Evolutionary conservation across 2,888 invertebrate species (phyloP), one percentile per base, ranked within the genome.

Genomic region (Corythucha ciliata): DNA sequence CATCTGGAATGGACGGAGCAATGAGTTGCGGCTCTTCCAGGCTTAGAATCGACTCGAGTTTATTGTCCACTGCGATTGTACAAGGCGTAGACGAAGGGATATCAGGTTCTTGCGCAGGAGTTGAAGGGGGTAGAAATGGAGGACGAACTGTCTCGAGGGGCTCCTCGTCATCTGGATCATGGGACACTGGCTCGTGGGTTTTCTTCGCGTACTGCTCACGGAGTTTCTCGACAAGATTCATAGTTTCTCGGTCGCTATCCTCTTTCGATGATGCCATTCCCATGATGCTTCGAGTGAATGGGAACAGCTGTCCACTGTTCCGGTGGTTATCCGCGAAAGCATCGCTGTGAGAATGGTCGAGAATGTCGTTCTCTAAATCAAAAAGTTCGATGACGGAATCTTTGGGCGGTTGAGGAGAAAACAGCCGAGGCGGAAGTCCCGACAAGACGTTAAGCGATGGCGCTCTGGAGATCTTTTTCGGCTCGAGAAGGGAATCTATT

Each of bases 141-240:
- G 37, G n/a, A 21, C 29, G 45, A n/a, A 42, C 32, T 14, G 47
- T 48, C 12, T 51, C 51, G 8, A 41, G 5, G 22, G 46, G 39
- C 18, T 37, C 27, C n/a, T 46, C 41, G 7, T 45, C 45, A 12
- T 40, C 36, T 14, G 56, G 45, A 21, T 53, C 53, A 27, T 53
- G 48, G 48, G 22, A 45, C 39, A 48, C 32, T 26, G 37, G 37
- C 12, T 51, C 51, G 29, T 51, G 44, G 7, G 42, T 56, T 52
- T 63, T 61, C 55, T 62, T 60, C 5, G 61, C 62, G 50, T 62
- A 71, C 63, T 80, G 80, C 75, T 81, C 76, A 42, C 89, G 74
- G 16, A 91, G 70, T 63, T 90, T 86, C 64, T 89, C 86, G 4
- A 91, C 84, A 24, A 91, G 72, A 69, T 87, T 82, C 54, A 85